A percentile compares a stretch with the other conserved stretches of the same genome.
Evolutionary conservation across 2,113 vertebrate genomes (phyloP).

Genomic region (Brienomyrus brachyistius): DNA sequence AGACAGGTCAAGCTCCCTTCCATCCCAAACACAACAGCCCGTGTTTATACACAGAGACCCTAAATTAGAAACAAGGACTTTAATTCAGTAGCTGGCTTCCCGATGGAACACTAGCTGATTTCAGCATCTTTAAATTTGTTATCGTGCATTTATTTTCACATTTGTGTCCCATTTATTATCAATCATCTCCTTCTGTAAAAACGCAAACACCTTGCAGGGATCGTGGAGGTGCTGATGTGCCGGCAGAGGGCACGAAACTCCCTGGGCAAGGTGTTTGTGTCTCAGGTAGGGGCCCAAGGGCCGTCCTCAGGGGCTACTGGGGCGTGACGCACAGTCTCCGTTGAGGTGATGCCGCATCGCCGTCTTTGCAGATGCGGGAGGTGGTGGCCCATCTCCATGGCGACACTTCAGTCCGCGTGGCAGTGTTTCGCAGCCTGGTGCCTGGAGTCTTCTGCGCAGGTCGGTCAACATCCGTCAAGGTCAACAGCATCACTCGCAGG

Average conservation of each 20-base stretch:
- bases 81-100: not conserved
- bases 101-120: not conserved
- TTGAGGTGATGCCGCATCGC: not conserved
- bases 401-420: constrained; percentile 66
- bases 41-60: not conserved
- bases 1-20: not conserved
- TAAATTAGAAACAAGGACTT: not conserved
- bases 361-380: constrained; percentile 63
- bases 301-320: not conserved
- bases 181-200: not conserved
- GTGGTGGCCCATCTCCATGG: constrained; percentile 62
- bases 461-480: constrained; percentile 40
- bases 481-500: not conserved
- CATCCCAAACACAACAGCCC: not conserved
- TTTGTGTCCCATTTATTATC: not conserved
- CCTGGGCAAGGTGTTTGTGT: constrained; percentile 78
- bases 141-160: not conserved
- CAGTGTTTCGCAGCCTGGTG: constrained; percentile 80
- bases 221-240: constrained; percentile 80
- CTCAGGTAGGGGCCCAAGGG: constrained; percentile 65
- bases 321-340: not conserved
- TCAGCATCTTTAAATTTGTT: not conserved
- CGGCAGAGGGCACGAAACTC: constrained; percentile 75
- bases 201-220: constrained; percentile 42
- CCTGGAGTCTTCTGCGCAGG: constrained; percentile 90